Evolutionary conservation across 2,888 invertebrate genomes (phyloP), one percentile per base, ranked within the genome.

Genomic region (Incurvaria masculella): DNA sequence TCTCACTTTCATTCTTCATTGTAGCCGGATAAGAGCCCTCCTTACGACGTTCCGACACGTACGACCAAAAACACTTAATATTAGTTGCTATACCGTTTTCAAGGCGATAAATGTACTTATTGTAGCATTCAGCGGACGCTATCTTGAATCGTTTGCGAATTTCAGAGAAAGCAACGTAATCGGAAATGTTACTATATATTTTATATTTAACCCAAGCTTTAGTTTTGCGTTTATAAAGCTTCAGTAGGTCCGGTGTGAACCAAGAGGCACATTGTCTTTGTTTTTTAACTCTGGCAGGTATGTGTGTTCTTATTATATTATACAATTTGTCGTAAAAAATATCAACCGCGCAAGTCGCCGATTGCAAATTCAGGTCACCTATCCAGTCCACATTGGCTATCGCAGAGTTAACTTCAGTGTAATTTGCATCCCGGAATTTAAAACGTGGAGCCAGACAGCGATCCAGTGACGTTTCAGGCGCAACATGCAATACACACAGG

Each of bases 121-220:
- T 14, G 14, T 23, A 26, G n/a, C 42, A 21, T n/a, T 6, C 44
- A 10, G 44, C 19, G 38, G 44, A 50, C 39, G 52, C 47, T 1
- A 14, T 8, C 33, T 53, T 52, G 43, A 56, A 56, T 8, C 42
- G 19, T 18, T 46, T 38, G 27, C 54, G 47, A 21, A 43, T 49
- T 14, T 48, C 21, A n/a, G 48, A 38, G 46, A 53, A 55, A 20
- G 20, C 20, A 18, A 44, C 40, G 20, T 53, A 49, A 33, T 53
- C 55, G n/a, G 42, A 47, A 3, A 27, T 18, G 19, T 55, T 51
- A 14, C 40, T 38, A 21, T 51, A 51, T 42, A 47, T 51, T 43
- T 53, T 52, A 46, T 49, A 53, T 39, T 50, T 51, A 10, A 49
- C 44, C 52, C 51, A 55, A 18, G 44, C 47, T 21, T 48, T 51